phyloP scores from a whole-genome alignment of 2,888 invertebrate species.

The Digitonthophagus gazella region DNA sequence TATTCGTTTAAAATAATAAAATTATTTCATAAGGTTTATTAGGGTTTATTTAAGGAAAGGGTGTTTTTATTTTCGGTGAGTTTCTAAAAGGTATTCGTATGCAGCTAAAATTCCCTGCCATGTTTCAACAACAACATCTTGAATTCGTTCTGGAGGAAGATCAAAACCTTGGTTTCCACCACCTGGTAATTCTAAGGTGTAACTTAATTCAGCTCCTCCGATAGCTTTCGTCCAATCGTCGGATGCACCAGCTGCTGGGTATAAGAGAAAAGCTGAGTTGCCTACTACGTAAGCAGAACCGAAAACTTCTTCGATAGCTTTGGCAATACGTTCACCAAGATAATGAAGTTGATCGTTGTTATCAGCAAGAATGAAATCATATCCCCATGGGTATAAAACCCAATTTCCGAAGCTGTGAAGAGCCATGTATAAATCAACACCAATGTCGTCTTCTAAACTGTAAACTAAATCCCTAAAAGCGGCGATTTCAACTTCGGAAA shows the following conservation, averaged over 20 bases:
- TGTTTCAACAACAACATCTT: conserved; percentile 58
- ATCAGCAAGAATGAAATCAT: conserved; percentile 53
- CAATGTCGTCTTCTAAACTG: conserved; percentile 49
- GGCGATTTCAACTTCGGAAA: conserved; percentile 59
- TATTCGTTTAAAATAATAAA: background rate
- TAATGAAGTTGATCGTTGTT: conserved; percentile 52
- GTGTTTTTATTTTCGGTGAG: background rate
- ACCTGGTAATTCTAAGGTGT: conserved; percentile 64
- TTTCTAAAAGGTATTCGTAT: conserved; percentile 43
- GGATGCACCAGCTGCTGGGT: conserved; percentile 59
- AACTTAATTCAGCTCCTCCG: conserved; percentile 58
- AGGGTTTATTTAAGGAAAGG: no score
- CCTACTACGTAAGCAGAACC: conserved; percentile 48
- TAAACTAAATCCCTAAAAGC: conserved; percentile 61
- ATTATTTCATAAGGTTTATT: background rate
- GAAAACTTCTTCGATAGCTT: conserved; percentile 45
- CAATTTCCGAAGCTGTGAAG: conserved; percentile 75
- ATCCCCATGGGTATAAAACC: conserved; percentile 68
- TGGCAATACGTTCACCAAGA: conserved; percentile 50
- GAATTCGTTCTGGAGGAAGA: conserved; percentile 56
- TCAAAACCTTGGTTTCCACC: conserved; percentile 58
- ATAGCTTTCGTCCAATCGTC: conserved; percentile 64
- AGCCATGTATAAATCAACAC: conserved; percentile 64
- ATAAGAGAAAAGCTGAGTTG: conserved; percentile 52
- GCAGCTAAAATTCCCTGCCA: conserved; percentile 59